phyloP scores from a whole-genome alignment of 2,113 vertebrate genomes.

The Lathamus discolor region DNA sequence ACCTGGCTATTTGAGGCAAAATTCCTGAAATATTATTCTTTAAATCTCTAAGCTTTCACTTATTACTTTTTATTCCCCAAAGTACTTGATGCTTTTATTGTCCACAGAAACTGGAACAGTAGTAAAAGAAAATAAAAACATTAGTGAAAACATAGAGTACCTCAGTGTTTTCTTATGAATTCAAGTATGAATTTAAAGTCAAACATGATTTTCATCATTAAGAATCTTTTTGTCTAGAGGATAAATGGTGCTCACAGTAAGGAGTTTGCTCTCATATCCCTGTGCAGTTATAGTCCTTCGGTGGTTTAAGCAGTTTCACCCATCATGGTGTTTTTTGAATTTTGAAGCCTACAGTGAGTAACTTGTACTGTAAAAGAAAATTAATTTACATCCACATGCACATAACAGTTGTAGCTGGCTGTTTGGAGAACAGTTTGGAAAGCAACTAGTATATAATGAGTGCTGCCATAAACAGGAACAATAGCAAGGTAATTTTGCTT shows the following conservation, averaged over 20 bases:
- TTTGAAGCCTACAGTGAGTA: neutral
- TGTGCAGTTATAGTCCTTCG: neutral
- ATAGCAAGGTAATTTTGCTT: neutral
- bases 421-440: neutral
- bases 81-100: neutral
- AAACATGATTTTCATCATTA: neutral
- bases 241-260: neutral
- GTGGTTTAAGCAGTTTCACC: neutral
- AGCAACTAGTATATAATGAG: neutral
- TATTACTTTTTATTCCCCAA: neutral
- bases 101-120: neutral
- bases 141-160: neutral
- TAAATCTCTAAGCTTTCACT: conserved; percentile 37
- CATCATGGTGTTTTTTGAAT: neutral
- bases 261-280: neutral
- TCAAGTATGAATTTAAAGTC: neutral
- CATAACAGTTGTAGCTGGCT: neutral
- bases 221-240: neutral
- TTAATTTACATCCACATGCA: neutral
- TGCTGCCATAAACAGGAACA: conserved; percentile 1
- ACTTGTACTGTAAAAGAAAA: neutral
- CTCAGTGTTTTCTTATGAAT: neutral
- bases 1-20: conserved; percentile 47
- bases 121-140: conserved; percentile 4
- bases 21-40: conserved; percentile 13